These are phyloP conservation scores for Mamestra brassicae DNA, from an alignment of 2,888 invertebrate genomes.

Conservation along the genomic window DNA sequence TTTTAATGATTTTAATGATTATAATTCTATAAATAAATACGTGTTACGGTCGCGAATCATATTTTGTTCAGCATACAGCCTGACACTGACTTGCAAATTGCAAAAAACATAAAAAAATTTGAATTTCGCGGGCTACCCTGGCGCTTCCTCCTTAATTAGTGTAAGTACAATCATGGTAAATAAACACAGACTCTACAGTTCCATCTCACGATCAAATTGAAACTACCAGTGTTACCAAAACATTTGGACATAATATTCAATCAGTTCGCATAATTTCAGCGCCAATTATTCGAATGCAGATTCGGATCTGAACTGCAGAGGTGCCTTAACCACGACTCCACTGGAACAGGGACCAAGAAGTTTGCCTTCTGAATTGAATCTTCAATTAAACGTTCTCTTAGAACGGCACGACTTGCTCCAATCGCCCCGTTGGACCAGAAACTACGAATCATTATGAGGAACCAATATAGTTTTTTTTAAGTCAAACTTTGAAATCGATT, in stretches of 20 bases:
- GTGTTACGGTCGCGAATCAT: too few species aligned
- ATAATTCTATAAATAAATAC: too few species aligned
- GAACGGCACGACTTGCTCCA: conserved; percentile 42
- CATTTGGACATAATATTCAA: conserved; percentile 50
- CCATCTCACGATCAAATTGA: neutral
- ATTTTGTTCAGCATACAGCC: too few species aligned
- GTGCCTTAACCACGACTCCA: conserved; percentile 48
- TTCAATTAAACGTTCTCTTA: conserved; percentile 75
- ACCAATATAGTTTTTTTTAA: conserved; percentile 56
- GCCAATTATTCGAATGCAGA: conserved; percentile 60
- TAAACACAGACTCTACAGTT: neutral
- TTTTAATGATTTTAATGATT: too few species aligned
- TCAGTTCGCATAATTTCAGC: conserved; percentile 57
- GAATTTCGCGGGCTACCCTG: too few species aligned
- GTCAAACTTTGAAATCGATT: conserved; percentile 53
- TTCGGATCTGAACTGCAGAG: conserved; percentile 34
- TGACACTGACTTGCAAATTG: too few species aligned
- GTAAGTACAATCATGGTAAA: neutral
- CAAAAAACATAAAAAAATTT: too few species aligned
- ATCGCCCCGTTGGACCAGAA: conserved; percentile 38
- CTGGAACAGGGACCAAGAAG: conserved; percentile 63
- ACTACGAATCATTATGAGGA: conserved; percentile 61
- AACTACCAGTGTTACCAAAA: conserved; percentile 16
- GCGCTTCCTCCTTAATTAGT: too few species aligned
- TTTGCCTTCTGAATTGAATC: conserved; percentile 77